phyloP scores from a whole-genome alignment of 2,888 invertebrate species.

The Volucella inanis region DNA sequence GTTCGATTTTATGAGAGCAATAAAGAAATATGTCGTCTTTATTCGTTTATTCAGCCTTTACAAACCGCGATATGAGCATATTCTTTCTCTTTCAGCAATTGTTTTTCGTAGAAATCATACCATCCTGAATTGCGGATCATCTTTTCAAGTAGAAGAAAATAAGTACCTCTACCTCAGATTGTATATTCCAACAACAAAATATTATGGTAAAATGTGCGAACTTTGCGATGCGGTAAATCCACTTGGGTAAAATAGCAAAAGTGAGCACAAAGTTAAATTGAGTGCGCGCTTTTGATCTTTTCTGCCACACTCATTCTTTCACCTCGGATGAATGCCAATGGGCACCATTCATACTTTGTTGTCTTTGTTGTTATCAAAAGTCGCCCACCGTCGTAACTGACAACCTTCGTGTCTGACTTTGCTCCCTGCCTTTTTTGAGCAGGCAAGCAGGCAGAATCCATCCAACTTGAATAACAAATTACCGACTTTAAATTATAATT shows the following conservation, averaged over 20 bases:
- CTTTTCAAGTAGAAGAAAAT: conserved; percentile 39
- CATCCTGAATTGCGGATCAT: conserved; percentile 43
- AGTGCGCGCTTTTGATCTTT: conserved; percentile 76
- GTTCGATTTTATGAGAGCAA: too few species aligned
- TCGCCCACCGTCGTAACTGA: conserved; percentile 66
- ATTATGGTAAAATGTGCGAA: conserved; percentile 60
- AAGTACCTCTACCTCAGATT: conserved; percentile 39
- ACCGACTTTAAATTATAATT: conserved; percentile 74
- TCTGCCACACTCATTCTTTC: conserved; percentile 71
- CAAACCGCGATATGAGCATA: conserved; percentile 14
- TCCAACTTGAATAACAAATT: conserved; percentile 74
- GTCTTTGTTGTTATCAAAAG: conserved; percentile 72
- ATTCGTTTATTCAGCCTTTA: conserved; percentile 19
- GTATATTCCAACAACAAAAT: conserved; percentile 51
- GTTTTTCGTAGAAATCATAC: not conserved
- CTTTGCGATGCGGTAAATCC: conserved; percentile 67
- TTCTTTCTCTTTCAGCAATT: conserved; percentile 12
- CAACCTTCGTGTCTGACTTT: conserved; percentile 14
- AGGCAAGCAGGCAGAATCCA: conserved; percentile 54
- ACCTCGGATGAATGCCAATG: conserved; percentile 73
- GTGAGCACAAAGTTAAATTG: conserved; percentile 76
- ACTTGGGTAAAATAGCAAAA: conserved; percentile 74
- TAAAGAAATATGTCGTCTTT: too few species aligned
- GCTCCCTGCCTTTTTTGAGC: conserved; percentile 37
- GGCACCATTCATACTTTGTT: conserved; percentile 72